These are phyloP conservation scores for Drosophila atroscutellata DNA, from an alignment of 2,888 invertebrate genomes.

Conservation along the genomic window DNA sequence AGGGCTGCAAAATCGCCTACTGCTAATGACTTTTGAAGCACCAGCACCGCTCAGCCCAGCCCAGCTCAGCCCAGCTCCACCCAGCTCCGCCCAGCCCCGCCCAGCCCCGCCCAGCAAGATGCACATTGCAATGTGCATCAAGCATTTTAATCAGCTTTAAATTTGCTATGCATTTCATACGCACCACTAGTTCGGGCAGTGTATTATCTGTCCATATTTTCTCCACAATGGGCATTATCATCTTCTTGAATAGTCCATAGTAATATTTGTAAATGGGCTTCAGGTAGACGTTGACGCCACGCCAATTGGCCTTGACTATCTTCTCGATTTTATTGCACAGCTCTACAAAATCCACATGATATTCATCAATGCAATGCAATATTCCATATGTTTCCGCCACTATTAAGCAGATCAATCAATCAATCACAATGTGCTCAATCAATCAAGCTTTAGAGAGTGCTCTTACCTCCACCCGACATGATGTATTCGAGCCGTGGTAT, in stretches of 20 bases:
- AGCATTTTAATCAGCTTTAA: conserved; percentile 13
- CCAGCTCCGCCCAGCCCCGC: not conserved
- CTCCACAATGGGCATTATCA: conserved; percentile 82
- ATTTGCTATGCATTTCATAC: conserved; percentile 24
- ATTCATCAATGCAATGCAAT: conserved; percentile 80
- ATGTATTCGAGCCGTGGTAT: conserved; percentile 84
- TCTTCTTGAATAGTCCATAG: conserved; percentile 80
- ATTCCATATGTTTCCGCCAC: conserved; percentile 76
- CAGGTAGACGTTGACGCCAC: conserved; percentile 83
- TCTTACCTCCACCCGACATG: conserved; percentile 82
- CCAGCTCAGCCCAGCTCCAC: not conserved
- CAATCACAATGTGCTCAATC: not conserved
- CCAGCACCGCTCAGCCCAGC: not conserved
- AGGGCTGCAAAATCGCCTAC: conserved; percentile 40
- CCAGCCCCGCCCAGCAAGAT: not conserved
- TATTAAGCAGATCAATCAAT: conserved; percentile 33
- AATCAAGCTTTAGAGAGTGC: not conserved
- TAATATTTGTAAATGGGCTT: conserved; percentile 85
- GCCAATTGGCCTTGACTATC: conserved; percentile 82
- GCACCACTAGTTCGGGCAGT: conserved; percentile 83
- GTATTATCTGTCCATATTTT: conserved; percentile 81
- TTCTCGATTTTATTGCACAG: conserved; percentile 81
- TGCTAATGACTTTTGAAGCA: conserved; percentile 8
- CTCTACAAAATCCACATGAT: conserved; percentile 81
- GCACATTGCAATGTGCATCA: not conserved